phyloP scores from a whole-genome alignment of 1,140 invertebrate genomes.

The Cydia strobilella region DNA sequence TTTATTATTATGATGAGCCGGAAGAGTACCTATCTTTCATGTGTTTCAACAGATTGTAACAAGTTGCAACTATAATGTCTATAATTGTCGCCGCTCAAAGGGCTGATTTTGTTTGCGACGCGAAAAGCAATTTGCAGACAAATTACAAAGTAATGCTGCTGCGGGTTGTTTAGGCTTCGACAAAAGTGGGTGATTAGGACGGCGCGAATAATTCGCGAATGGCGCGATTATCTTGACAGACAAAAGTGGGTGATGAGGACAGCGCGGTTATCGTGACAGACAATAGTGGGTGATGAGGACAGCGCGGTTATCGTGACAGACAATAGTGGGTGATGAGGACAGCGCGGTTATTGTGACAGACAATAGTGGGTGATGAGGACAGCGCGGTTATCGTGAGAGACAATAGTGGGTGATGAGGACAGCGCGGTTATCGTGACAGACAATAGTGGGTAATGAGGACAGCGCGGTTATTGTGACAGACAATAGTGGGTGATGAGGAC shows the following conservation, averaged over 20 bases:
- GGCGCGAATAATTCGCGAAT: no score
- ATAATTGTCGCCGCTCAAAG: conserved; percentile 15
- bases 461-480: no score
- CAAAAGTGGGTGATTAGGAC: conserved; percentile 25
- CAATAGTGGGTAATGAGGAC: conserved; percentile 22
- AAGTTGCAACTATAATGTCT: conserved; percentile 23
- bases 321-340: no score
- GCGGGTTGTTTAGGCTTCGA: conserved; percentile 17
- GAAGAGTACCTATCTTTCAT: neutral
- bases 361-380: no score
- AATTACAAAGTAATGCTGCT: conserved; percentile 19
- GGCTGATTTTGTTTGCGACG: conserved; percentile 24
- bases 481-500: conserved; percentile 24
- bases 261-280: neutral
- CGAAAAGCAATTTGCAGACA: conserved; percentile 25
- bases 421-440: no score
- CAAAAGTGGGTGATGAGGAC: no score
- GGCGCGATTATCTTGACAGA: neutral
- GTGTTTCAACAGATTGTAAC: neutral
- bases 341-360: neutral
- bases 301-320: neutral
- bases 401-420: conserved; percentile 21
- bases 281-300: no score
- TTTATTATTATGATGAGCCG: neutral
- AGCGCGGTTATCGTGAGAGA: neutral